Percentiles rank a stretch among this genome's conserved stretches.
Evolutionary conservation across 2,113 vertebrate species (phyloP).

Genomic region (Pontoporia blainvillei): DNA sequence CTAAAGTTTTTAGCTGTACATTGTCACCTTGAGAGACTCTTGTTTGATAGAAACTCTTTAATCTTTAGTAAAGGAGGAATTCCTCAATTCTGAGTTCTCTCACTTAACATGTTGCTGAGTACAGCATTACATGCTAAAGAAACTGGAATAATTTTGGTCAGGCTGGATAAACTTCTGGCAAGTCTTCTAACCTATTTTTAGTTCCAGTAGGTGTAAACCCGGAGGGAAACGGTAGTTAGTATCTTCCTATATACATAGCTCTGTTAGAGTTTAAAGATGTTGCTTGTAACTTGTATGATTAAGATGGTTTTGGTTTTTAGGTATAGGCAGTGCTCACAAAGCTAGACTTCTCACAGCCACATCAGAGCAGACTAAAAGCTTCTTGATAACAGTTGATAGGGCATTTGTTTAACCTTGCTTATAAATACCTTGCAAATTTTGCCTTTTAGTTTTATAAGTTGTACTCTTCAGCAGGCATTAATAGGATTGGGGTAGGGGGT

Average conservation of each 20-base stretch:
- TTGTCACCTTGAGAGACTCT: background rate
- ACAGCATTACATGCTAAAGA: background rate
- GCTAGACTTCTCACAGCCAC: background rate
- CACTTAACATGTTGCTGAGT: background rate
- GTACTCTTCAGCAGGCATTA: background rate
- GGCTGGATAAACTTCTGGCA: background rate
- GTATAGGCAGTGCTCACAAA: background rate
- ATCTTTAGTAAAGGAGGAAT: background rate
- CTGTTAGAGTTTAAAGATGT: background rate
- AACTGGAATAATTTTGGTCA: background rate
- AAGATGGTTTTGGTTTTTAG: conserved; percentile 21
- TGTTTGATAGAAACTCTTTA: background rate
- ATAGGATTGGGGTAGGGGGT: background rate
- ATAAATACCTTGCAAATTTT: background rate
- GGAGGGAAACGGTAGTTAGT: background rate
- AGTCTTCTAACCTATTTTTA: background rate
- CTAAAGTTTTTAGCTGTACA: background rate
- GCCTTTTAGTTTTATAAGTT: conserved; percentile 29
- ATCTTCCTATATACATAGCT: background rate
- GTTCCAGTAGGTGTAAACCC: background rate
- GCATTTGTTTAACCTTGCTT: conserved; percentile 19
- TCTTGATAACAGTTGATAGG: background rate
- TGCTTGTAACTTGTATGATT: conserved; percentile 15
- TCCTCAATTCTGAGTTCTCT: conserved; percentile 5
- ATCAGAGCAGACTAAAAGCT: background rate